These are phyloP conservation scores for Apodemus sylvaticus DNA, from an alignment of 2,113 vertebrate species.

Conservation along the genomic window DNA sequence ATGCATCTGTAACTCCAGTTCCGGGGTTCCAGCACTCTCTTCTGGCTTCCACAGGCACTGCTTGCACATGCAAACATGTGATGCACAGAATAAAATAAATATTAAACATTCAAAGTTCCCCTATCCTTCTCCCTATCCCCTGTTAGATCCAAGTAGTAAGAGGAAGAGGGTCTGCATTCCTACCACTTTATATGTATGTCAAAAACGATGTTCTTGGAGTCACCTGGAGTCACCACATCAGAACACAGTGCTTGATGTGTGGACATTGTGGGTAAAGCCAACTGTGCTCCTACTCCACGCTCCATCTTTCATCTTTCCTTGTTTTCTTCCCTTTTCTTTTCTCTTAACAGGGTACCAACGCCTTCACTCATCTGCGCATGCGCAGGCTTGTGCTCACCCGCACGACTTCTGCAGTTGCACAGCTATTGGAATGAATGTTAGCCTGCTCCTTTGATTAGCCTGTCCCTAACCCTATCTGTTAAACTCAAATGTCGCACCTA, in stretches of 20 bases:
- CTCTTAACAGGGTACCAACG: not conserved
- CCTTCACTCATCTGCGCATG: not conserved
- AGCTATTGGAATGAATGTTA: not conserved
- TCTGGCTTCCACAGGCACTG: not conserved
- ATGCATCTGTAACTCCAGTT: not conserved
- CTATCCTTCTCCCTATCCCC: not conserved
- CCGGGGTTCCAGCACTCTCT: not conserved
- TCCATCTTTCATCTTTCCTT: not conserved
- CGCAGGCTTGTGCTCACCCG: not conserved
- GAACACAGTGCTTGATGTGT: not conserved
- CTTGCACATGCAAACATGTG: not conserved
- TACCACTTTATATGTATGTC: not conserved
- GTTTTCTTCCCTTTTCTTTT: not conserved
- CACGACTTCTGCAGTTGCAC: not conserved
- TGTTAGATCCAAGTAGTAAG: not conserved
- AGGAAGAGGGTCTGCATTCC: not conserved
- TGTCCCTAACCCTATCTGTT: not conserved
- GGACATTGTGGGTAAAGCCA: not conserved
- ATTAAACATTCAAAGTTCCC: not conserved
- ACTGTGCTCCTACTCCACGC: rapidly evolving
- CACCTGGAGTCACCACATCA: not conserved
- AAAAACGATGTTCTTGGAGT: not conserved
- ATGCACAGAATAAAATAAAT: not conserved
- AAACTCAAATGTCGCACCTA: not conserved
- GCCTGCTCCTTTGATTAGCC: not conserved